Evolutionary conservation across 37 sponge, comb jelly and placozoan genomes (phyloP), one percentile per base, ranked within the genome.

Genomic region (Bolinopsis microptera): DNA sequence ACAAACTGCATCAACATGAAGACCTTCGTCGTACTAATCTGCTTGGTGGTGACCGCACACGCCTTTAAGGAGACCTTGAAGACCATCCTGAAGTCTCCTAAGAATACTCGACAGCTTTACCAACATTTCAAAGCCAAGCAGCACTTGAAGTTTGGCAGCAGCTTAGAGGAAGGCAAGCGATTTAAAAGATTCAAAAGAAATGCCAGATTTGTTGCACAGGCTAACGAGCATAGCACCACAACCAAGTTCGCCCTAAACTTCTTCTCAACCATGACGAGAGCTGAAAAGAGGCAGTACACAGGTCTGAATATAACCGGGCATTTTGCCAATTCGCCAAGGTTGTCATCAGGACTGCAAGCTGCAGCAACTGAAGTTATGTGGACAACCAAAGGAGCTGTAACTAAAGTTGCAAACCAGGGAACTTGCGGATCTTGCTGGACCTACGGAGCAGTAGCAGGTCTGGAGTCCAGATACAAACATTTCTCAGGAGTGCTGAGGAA

Each of bases 371-470:
- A 5, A 2, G 26, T 24, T 8, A 8, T 72, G 26, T 72, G 75
- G 75, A 72, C 75, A n/a, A 21, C 5, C n/a, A 21, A n/a, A 8
- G 26, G 26, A 21, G 75, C 75, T 24, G 75, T 72, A 5, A 72
- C 75, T 2, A n/a, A n/a, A n/a, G 75, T 72, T 8, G 3, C 5
- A n/a, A 72, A 72, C 75, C 75, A 72, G 75, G 75, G 75, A 72
- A 21, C 3, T 3, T 72, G 75, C 31, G 75, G 75, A 72, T 72
- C 75, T 72, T 72, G 75, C 75, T 72, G 75, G 75, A 24, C 75
- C 75, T 72, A 23, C 75, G 75, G 75, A 72, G 75, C 75, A 30
- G 26, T 72, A n/a, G 75, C 31, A 24, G 75, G 75, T 72, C 75
- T 72, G 75, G 75, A 72, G 75, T 23, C 75, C 75, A n/a, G 75